These are phyloP conservation scores for Iselma pallidipennis DNA, from an alignment of 2,888 invertebrate genomes.

Conservation along the genomic window DNA sequence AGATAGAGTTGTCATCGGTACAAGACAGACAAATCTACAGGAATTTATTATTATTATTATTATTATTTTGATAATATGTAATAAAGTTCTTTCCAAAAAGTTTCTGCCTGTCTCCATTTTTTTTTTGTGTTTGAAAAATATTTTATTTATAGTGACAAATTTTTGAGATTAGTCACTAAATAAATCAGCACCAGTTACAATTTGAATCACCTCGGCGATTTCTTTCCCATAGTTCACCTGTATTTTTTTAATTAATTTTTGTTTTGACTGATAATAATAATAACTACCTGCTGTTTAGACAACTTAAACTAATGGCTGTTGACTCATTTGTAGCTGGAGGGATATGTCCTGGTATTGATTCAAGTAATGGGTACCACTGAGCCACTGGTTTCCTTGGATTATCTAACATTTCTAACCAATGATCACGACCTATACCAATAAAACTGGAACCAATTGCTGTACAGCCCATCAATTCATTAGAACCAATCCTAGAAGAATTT, in stretches of 20 bases:
- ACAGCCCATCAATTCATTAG: slow-evolving; percentile 86
- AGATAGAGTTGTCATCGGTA: background rate
- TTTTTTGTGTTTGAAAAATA: background rate
- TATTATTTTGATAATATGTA: background rate
- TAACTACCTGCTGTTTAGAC: slow-evolving; percentile 69
- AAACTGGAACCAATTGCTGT: slow-evolving; percentile 77
- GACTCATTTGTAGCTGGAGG: slow-evolving; percentile 57
- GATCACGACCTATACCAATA: slow-evolving; percentile 78
- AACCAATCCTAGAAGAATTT: slow-evolving; percentile 70
- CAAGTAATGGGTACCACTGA: slow-evolving; percentile 80
- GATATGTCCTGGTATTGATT: slow-evolving; percentile 69
- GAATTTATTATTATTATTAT: background rate
- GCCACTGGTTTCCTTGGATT: slow-evolving; percentile 82
- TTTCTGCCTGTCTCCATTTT: background rate
- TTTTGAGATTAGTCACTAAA: background rate
- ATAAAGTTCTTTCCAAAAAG: background rate
- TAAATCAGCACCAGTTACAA: slow-evolving; percentile 13
- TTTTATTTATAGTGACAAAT: background rate
- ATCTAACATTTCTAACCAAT: slow-evolving; percentile 85
- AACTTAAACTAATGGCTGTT: slow-evolving; percentile 61
- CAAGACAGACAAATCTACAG: background rate
- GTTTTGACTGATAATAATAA: background rate
- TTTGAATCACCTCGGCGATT: background rate
- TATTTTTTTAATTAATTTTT: background rate
- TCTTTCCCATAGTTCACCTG: background rate